Base-by-base conservation (phyloP, 1,140 invertebrate genomes). In the Lysiphlebus fabarum region DNA sequence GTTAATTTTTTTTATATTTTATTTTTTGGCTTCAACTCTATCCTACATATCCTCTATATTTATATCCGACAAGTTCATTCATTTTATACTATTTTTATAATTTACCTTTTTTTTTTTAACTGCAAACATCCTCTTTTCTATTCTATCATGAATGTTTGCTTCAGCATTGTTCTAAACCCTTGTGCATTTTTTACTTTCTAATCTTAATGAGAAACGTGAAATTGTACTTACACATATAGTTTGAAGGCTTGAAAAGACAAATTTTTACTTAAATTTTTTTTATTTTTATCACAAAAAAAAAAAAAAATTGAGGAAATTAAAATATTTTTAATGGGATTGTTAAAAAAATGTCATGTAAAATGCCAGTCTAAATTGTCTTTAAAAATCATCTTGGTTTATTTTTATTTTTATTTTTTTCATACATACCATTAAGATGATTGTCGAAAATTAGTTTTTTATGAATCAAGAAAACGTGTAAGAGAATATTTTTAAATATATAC, bases 181-280 rank as follows among this genome's bases (percentile, higher is more conserved):
- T 14, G 37, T 7, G 49, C 26, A 48, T n/a, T 36, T 53, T 26
- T 55, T 36, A 14, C 12, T 43, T 26, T 44, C 41, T 55, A 61
- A 57, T 62, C 42, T 57, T 53, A 58, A 62, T 62, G 50, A 62
- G 50, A 41, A 53, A 17, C 10, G 14, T 36, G 41, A 61, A 41
- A 40, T 7, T 45, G 6, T 7, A 51, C 44, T 56, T 47, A 53
- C 53, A 14, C 0, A 26, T 26, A 26, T n/a, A n/a, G n/a, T 1
- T 26, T 26, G 17, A 26, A 26, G 1, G 17, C 17, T 26, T 26
- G 17, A 1, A 4, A 2, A 26, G 17, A 26, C 2, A 26, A 26
- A 26, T 2, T 26, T 26, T 26, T 26, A 26, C 17, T 26, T 26
- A 4, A 26, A 26, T 26, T 26, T 26, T 26, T 26, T 26, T 26